Evolutionary conservation across 2,888 invertebrate genomes (phyloP), one percentile per base, ranked within the genome.

Genomic region (Hirtodrosophila histrioides): DNA sequence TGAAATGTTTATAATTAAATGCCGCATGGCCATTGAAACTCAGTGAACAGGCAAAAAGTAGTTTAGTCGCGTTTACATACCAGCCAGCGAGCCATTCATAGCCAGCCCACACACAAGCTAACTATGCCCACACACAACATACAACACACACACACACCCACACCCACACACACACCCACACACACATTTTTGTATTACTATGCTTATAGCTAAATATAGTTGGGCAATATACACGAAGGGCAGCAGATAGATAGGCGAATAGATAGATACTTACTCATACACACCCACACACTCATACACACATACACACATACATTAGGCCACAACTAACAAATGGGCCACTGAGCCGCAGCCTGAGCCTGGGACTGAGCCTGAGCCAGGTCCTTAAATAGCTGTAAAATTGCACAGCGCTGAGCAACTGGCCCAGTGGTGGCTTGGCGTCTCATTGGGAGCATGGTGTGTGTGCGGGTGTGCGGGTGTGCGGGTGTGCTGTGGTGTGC

Each of bases 1-100:
- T 64, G 63, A 75, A 69, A 73, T 75, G 66, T 64, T 76, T 78
- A 70, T 78, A 78, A 78, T 78, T 78, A 78, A 78, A 70, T 72
- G 65, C 68, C 50, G 54, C 65, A 67, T 66, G 75, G 75, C 72
- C 77, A 84, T 84, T 83, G 72, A 82, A 74, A 70, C 62, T 67
- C 83, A 83, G 58, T 83, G 83, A 83, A 69, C 83, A 71, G 84
- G 82, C 78, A 83, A 78, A 84, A 80, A 78, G 82, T 78, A 81
- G 79, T 81, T 84, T 79, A 83, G 63, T 69, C 65, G 63, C 65
- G 69, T 66, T 71, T 74, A 61, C 50, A 53, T 63, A 49, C 45
- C 46, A 57, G 7, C 54, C 58, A 73, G 55, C 56, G 62, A 73
- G 58, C 61, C 55, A 65, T 72, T 46, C 41, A 72, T 44, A 48